A percentile compares a stretch with the other conserved stretches of the same genome.
These are phyloP conservation scores for Aphidius colemani DNA, from an alignment of 2,888 invertebrate genomes.

Conservation along the genomic window DNA sequence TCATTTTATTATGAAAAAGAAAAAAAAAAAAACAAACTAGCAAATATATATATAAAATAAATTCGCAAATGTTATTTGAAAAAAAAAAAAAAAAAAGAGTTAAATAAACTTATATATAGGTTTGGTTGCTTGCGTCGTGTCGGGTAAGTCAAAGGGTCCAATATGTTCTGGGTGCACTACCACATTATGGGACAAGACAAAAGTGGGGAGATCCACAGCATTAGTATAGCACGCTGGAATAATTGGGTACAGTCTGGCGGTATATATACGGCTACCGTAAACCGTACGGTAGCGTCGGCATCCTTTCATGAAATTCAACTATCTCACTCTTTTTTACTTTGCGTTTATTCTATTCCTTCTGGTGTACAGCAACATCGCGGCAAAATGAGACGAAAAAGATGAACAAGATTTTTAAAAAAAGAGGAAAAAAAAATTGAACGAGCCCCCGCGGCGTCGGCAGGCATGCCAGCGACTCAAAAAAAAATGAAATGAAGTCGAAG, in stretches of 20 bases:
- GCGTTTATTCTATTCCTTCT: conserved; percentile 15
- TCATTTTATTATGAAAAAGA: no score
- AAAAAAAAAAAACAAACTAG: no score
- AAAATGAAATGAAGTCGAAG: background rate
- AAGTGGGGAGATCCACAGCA: conserved; percentile 48
- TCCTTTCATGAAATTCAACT: conserved; percentile 48
- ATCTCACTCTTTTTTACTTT: conserved; percentile 5
- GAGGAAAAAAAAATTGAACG: conserved; percentile 26
- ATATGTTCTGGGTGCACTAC: no score
- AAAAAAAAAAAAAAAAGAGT: no score
- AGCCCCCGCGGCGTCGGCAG: conserved; percentile 34
- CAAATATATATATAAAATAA: no score
- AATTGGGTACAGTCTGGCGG: conserved; percentile 56
- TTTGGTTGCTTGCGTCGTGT: no score
- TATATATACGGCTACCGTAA: conserved; percentile 23
- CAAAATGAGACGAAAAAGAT: conserved; percentile 23
- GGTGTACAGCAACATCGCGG: conserved; percentile 16
- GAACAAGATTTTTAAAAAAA: conserved; percentile 8
- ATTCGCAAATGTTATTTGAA: no score
- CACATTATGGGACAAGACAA: no score
- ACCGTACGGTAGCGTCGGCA: conserved; percentile 56
- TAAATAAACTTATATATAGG: no score
- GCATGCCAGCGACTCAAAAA: no score
- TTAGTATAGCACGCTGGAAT: conserved; percentile 58
- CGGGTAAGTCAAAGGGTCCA: no score